Evolutionary conservation across 2,113 vertebrate genomes (phyloP).

Genomic region (Lipotes vexillifer): DNA sequence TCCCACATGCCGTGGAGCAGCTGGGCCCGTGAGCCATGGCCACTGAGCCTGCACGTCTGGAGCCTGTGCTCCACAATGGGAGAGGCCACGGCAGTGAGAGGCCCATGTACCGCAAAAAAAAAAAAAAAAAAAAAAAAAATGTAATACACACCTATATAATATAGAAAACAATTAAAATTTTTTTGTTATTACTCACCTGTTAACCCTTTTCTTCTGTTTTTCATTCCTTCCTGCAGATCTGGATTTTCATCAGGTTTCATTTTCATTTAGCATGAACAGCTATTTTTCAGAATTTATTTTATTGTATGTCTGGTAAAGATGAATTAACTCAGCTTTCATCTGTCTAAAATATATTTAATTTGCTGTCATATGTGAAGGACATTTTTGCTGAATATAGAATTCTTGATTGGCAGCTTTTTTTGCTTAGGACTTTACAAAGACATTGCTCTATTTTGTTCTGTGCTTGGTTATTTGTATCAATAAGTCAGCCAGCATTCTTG

Average conservation of each 20-base stretch:
- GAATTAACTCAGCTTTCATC: neutral
- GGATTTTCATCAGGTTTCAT: neutral
- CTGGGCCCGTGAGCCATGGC: no score
- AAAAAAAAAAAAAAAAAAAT: neutral
- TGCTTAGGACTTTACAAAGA: neutral
- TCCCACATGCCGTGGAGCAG: no score
- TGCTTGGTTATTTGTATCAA: neutral
- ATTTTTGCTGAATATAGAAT: slow-evolving; percentile 18
- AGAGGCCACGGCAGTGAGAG: no score
- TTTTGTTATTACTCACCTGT: neutral
- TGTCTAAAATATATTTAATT: neutral
- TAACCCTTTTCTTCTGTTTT: neutral
- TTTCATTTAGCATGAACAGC: neutral
- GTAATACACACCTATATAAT: neutral
- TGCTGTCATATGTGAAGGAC: neutral
- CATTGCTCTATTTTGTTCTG: neutral
- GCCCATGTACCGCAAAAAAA: no score
- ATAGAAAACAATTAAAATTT: neutral
- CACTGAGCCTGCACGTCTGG: no score
- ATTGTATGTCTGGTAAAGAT: neutral
- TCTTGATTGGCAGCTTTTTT: neutral
- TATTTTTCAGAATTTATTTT: neutral
- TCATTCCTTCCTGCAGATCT: neutral
- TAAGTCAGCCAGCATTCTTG: neutral
- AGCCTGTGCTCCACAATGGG: no score